phyloP scores from a whole-genome alignment of 2,797 vertebrate genomes.

The Notoglanidium macrostoma region DNA sequence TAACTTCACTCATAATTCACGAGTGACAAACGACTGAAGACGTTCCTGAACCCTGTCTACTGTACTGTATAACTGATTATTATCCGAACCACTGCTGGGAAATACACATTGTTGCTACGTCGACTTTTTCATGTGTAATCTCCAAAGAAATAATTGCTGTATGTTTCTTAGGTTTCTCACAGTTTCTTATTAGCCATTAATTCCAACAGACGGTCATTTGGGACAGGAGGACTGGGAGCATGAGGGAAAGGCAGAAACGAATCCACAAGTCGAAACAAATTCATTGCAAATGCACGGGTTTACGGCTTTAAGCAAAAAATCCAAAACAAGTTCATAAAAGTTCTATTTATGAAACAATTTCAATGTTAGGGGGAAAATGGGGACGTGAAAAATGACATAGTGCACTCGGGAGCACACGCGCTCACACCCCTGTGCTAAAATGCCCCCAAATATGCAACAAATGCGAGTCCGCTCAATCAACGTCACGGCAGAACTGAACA shows the following conservation, averaged over 20 bases:
- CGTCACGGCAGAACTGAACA: constrained; percentile 43
- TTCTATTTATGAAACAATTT: neutral
- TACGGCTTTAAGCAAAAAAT: neutral
- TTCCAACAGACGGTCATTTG: neutral
- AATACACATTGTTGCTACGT: neutral
- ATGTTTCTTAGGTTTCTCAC: too few relatives aligned
- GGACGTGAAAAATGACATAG: neutral
- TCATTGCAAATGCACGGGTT: neutral
- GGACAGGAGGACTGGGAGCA: neutral
- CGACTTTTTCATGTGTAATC: neutral
- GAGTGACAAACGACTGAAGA: neutral
- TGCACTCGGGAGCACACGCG: neutral
- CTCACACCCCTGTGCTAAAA: constrained; percentile 10
- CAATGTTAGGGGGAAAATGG: neutral
- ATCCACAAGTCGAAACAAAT: neutral
- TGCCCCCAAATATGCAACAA: constrained; percentile 42
- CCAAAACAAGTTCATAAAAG: neutral
- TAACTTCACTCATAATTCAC: too few relatives aligned
- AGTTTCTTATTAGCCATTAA: neutral
- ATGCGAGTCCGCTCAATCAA: constrained; percentile 50
- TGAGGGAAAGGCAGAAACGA: neutral
- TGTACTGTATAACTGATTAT: neutral
- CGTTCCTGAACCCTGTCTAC: neutral
- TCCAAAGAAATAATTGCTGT: neutral
- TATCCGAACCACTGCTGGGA: neutral